Conservation (phyloP, 1,140 invertebrate species). For the Drosophila equinoxialis region DNA sequence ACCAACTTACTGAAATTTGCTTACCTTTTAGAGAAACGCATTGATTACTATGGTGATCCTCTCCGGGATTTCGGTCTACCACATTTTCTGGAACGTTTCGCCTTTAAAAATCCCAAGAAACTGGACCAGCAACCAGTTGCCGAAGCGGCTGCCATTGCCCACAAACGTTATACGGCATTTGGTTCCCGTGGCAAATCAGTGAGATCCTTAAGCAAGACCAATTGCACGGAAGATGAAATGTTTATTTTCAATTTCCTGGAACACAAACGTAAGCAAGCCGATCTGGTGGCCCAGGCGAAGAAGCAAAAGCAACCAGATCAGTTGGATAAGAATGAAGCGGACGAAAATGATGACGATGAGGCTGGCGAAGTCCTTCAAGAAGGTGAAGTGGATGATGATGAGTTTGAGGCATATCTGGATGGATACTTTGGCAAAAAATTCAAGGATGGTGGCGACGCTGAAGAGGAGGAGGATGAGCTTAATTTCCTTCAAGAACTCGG, state of each 20-base stretch:
- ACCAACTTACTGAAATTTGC: background rate
- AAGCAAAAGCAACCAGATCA: slow-evolving; percentile 24
- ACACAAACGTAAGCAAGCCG: slow-evolving; percentile 76
- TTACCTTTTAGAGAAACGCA: slow-evolving; percentile 85
- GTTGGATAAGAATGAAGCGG: slow-evolving; percentile 57
- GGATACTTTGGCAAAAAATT: slow-evolving; percentile 84
- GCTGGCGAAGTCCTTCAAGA: slow-evolving; percentile 85
- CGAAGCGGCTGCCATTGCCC: slow-evolving; percentile 49
- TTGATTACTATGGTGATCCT: slow-evolving; percentile 95
- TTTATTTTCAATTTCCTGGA: slow-evolving; percentile 82
- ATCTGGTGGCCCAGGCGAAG: slow-evolving; percentile 61
- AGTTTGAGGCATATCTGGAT: slow-evolving; percentile 92
- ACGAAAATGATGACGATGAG: slow-evolving; percentile 46
- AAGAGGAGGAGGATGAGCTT: slow-evolving; percentile 82
- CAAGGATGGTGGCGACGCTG: slow-evolving; percentile 79
- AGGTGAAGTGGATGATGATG: slow-evolving; percentile 93
- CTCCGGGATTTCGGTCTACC: slow-evolving; percentile 95
- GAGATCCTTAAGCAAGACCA: slow-evolving; percentile 64
- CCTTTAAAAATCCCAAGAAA: slow-evolving; percentile 98
- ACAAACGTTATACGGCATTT: slow-evolving; percentile 66
- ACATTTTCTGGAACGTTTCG: slow-evolving; percentile 96
- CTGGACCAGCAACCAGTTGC: slow-evolving; percentile 83
- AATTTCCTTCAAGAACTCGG: slow-evolving; percentile 74
- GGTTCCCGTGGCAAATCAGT: slow-evolving; percentile 73
- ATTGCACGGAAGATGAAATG: slow-evolving; percentile 80